Evolutionary conservation across 2,113 vertebrate species (phyloP).

Genomic region (Gopherus evgoodei): DNA sequence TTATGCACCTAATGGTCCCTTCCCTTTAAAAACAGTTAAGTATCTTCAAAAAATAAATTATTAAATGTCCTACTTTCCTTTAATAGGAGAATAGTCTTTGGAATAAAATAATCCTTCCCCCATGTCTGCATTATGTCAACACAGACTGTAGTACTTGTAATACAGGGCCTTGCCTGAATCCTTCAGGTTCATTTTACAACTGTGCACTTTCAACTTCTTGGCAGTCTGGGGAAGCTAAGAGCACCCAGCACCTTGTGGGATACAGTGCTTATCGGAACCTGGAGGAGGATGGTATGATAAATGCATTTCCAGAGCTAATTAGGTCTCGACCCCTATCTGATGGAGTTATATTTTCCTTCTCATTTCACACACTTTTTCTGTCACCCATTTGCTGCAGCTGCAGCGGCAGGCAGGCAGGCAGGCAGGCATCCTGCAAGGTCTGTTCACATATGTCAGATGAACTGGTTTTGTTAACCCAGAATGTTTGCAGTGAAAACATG

Average conservation of each 20-base stretch:
- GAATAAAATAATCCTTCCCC: conserved; percentile 65
- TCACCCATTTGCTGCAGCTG: background rate
- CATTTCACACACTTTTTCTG: background rate
- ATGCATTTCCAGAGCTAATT: background rate
- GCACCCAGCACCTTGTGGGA: background rate
- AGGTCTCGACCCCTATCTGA: background rate
- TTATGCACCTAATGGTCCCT: conserved; percentile 10
- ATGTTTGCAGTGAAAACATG: background rate
- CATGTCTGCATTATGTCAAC: background rate
- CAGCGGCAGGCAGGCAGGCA: background rate
- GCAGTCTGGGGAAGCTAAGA: accelerated
- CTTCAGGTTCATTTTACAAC: background rate
- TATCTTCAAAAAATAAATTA: conserved; percentile 5
- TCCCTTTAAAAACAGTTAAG: conserved; percentile 49
- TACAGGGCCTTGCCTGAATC: background rate
- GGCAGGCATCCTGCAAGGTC: background rate
- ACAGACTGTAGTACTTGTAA: background rate
- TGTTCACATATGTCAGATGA: background rate
- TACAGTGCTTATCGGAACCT: background rate
- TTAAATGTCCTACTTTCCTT: conserved; percentile 65
- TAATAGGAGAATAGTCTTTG: conserved; percentile 65
- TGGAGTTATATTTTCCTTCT: background rate
- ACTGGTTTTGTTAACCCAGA: accelerated
- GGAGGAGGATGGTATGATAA: background rate
- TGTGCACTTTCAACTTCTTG: background rate